Conservation (phyloP, 2,888 invertebrate species). For the Monochamus alternatus region DNA sequence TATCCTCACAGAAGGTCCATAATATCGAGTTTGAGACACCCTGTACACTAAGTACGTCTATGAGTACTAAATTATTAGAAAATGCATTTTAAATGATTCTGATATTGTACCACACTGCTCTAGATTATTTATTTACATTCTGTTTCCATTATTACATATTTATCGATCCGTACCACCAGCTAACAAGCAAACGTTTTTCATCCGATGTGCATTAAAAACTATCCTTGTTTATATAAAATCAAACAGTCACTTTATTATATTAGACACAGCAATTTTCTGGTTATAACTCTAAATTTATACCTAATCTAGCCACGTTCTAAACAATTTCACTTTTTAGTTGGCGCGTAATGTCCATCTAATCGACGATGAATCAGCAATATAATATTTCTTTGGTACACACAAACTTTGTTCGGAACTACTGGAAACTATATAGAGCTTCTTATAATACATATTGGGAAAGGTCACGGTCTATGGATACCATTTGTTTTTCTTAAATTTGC, state of each 20-base stretch:
- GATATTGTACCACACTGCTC: too few species aligned
- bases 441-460: neutral
- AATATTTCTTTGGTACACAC: constrained; percentile 3
- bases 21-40: too few species aligned
- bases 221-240: neutral
- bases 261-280: constrained; percentile 28
- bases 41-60: too few species aligned
- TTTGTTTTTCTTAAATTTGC: too few species aligned
- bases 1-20: too few species aligned
- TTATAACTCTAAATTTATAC: constrained; percentile 1
- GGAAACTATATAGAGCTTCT: neutral
- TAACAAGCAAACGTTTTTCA: neutral
- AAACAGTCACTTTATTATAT: constrained; percentile 13
- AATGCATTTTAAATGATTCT: too few species aligned
- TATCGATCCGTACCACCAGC: neutral
- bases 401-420: neutral
- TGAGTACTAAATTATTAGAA: too few species aligned
- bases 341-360: constrained; percentile 24
- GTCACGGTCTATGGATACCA: neutral
- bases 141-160: neutral
- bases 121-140: too few species aligned
- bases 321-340: constrained; percentile 9
- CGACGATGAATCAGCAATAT: constrained; percentile 23
- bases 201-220: neutral
- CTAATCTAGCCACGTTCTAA: constrained; percentile 10